phyloP scores from a whole-genome alignment of 2,888 invertebrate genomes.

The Maniola hyperantus region DNA sequence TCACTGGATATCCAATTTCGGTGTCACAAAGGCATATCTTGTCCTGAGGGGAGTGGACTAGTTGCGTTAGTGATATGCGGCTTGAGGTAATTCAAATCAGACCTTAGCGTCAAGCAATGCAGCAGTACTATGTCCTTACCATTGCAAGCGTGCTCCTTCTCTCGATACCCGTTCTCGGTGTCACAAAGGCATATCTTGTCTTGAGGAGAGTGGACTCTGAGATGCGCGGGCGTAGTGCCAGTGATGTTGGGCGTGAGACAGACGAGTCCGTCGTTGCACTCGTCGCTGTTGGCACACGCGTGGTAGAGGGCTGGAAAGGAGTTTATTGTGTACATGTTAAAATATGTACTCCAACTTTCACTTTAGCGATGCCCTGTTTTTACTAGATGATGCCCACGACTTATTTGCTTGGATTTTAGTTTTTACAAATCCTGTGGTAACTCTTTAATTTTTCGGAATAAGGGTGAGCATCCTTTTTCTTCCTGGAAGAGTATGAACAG shows the following conservation, averaged over 20 bases:
- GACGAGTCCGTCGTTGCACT: constrained; percentile 85
- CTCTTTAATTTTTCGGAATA: no score
- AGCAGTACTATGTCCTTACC: constrained; percentile 62
- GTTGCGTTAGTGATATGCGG: no score
- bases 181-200: constrained; percentile 84
- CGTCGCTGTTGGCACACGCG: constrained; percentile 82
- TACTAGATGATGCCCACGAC: no score
- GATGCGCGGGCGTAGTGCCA: constrained; percentile 65
- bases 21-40: no score
- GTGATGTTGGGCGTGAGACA: constrained; percentile 83
- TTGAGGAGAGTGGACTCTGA: constrained; percentile 59
- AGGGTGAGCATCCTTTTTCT: no score
- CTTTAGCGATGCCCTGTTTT: no score
- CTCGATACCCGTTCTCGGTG: constrained; percentile 83
- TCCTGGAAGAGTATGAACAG: no score
- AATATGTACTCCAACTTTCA: background rate
- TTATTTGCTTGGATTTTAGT: no score
- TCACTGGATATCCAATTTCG: no score
- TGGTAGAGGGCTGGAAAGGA: constrained; percentile 79
- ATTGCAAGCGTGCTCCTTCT: constrained; percentile 85
- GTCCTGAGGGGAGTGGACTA: no score
- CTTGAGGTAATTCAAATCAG: no score
- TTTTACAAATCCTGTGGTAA: no score
- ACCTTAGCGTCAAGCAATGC: background rate
- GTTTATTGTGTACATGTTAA: background rate